A percentile compares a stretch with the other conserved stretches of the same genome.
These are phyloP conservation scores for Saccostrea echinata DNA, from an alignment of 1,140 invertebrate genomes.

Conservation along the genomic window DNA sequence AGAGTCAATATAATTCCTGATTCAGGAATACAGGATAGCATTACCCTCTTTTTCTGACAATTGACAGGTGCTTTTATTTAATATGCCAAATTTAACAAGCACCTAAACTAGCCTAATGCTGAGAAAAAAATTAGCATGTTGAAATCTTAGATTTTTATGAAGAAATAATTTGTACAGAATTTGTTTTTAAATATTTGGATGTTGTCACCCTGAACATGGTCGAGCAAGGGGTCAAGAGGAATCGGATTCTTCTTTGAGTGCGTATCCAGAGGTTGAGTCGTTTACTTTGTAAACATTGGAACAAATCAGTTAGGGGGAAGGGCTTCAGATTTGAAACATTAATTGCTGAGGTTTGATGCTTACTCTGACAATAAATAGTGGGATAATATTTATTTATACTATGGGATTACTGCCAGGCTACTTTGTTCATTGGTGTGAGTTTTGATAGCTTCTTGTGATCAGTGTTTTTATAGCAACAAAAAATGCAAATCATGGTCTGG, in stretches of 20 bases:
- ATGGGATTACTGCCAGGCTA: slow-evolving; percentile 4
- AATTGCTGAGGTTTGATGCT: slow-evolving; percentile 19
- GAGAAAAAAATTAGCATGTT: not conserved
- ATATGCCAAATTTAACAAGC: not conserved
- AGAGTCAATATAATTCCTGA: too few relatives aligned
- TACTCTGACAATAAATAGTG: slow-evolving; percentile 12
- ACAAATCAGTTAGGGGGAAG: not conserved
- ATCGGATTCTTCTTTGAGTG: slow-evolving; percentile 1
- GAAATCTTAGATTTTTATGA: not conserved
- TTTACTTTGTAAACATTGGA: not conserved
- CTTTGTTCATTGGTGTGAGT: slow-evolving; percentile 13
- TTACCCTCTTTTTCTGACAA: not conserved
- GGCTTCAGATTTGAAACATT: not conserved
- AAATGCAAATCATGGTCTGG: slow-evolving; percentile 14
- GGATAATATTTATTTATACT: slow-evolving; percentile 32
- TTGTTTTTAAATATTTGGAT: not conserved
- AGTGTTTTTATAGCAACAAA: slow-evolving; percentile 25
- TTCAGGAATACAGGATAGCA: not conserved
- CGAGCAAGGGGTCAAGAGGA: not conserved
- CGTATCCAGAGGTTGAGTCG: not conserved
- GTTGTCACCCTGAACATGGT: slow-evolving; percentile 3
- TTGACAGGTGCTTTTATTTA: not conserved
- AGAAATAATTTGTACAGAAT: not conserved
- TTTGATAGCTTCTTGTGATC: slow-evolving; percentile 31
- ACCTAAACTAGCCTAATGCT: not conserved